Evolutionary conservation across 2,797 vertebrate genomes (phyloP).

Genomic region (Gobionotothen gibberifrons): DNA sequence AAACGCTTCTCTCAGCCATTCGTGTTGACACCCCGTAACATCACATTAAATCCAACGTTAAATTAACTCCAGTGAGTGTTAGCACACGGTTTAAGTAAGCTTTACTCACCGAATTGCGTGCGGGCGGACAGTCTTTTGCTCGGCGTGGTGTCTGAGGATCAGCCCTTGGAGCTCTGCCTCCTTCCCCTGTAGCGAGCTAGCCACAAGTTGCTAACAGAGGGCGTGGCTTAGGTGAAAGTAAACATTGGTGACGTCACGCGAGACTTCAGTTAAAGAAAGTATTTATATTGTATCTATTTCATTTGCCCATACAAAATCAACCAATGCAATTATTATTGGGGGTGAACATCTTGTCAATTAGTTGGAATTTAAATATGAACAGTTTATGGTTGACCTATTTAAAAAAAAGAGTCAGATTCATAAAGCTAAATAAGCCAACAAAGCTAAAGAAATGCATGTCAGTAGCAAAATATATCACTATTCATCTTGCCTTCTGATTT

Average conservation of each 20-base stretch:
- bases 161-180: constrained; percentile 57
- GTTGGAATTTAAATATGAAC: too few species aligned
- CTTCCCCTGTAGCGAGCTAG: constrained; percentile 73
- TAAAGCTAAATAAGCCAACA: too few species aligned
- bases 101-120: constrained; percentile 69
- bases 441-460: too few species aligned
- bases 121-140: constrained; percentile 56
- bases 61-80: rapidly evolving
- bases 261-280: constrained; percentile 33
- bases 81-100: not conserved
- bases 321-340: too few species aligned
- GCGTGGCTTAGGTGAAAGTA: constrained; percentile 81
- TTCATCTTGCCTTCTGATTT: too few species aligned
- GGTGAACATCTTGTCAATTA: too few species aligned
- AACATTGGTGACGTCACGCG: constrained; percentile 81
- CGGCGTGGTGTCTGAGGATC: constrained; percentile 63
- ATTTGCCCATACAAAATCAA: too few species aligned
- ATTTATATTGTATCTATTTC: too few species aligned
- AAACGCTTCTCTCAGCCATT: constrained; percentile 33
- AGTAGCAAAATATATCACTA: too few species aligned
- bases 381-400: too few species aligned
- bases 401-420: too few species aligned
- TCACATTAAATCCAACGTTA: not conserved
- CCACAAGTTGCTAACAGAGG: constrained; percentile 80
- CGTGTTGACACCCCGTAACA: constrained; percentile 21